phyloP scores from a whole-genome alignment of 92 coral and sea anemone genomes.

The Epizoanthus ramosus region DNA sequence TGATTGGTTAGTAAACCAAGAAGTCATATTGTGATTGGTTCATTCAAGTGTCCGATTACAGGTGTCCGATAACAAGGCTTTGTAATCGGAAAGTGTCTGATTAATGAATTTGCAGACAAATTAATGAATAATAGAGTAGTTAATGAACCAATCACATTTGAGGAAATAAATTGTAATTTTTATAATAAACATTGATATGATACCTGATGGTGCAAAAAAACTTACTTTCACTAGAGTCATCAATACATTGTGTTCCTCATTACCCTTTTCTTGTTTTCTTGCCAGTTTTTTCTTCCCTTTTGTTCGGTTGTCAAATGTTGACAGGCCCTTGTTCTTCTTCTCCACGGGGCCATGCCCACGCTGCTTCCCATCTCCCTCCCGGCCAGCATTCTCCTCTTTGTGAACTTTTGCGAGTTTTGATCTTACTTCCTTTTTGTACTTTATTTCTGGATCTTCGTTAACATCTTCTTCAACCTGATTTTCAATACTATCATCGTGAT shows the following conservation, averaged over 20 bases:
- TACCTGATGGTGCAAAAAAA: too few species aligned
- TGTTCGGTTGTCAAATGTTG: neutral
- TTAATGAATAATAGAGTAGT: too few species aligned
- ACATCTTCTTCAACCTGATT: neutral
- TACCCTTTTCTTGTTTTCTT: neutral
- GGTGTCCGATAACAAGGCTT: too few species aligned
- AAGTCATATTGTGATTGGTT: too few species aligned
- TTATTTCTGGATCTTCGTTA: neutral
- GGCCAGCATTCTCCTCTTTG: neutral
- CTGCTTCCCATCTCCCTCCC: neutral
- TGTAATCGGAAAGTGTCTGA: too few species aligned
- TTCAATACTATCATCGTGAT: neutral
- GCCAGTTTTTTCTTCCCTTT: neutral
- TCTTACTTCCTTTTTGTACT: neutral
- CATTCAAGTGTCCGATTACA: too few species aligned
- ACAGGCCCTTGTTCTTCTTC: neutral
- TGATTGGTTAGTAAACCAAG: too few species aligned
- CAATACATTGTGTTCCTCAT: constrained; percentile 25
- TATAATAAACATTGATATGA: too few species aligned
- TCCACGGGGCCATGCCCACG: neutral
- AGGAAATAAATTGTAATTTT: too few species aligned
- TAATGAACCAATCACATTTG: too few species aligned
- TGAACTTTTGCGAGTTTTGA: neutral
- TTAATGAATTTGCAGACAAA: too few species aligned
- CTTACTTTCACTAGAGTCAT: constrained; percentile 36